phyloP scores from a whole-genome alignment of 2,888 invertebrate species.

The Rhodophaea formosa region DNA sequence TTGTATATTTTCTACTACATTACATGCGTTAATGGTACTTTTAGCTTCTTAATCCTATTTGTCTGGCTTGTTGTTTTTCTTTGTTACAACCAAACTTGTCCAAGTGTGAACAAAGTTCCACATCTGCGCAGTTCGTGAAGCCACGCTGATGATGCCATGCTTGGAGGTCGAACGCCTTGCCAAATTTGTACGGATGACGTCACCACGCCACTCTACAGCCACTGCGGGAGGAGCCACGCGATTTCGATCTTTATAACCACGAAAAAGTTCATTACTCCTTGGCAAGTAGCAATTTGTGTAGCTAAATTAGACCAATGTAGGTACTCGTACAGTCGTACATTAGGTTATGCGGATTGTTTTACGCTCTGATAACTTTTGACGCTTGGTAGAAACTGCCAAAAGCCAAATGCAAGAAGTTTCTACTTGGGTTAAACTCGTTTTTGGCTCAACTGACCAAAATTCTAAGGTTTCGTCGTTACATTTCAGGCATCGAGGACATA shows the following conservation, averaged over 20 bases:
- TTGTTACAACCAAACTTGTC: neutral
- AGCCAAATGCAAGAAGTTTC: too few relatives aligned
- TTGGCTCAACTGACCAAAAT: too few relatives aligned
- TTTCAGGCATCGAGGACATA: too few relatives aligned
- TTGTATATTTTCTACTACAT: too few relatives aligned
- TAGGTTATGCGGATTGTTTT: neutral
- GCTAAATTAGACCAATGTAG: neutral
- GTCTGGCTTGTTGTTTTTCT: neutral
- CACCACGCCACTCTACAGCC: conserved; percentile 29
- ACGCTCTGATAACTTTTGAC: neutral
- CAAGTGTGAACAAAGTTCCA: neutral
- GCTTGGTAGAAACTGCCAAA: too few relatives aligned
- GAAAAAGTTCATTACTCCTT: conserved; percentile 13
- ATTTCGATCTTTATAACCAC: conserved; percentile 8
- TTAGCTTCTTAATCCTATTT: neutral
- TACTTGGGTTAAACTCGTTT: too few relatives aligned
- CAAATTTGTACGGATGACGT: conserved; percentile 66
- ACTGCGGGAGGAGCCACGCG: neutral
- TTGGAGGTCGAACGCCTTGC: conserved; percentile 71
- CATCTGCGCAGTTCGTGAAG: conserved; percentile 24
- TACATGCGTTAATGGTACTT: neutral
- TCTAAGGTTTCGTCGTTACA: too few relatives aligned
- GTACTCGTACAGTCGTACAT: neutral
- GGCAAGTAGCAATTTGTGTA: conserved; percentile 9
- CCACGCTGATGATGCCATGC: conserved; percentile 25